Percentiles rank a stretch among this genome's conserved stretches.
These are phyloP conservation scores for Leptobrachium leishanense DNA, from an alignment of 2,113 vertebrate genomes.

Conservation along the genomic window DNA sequence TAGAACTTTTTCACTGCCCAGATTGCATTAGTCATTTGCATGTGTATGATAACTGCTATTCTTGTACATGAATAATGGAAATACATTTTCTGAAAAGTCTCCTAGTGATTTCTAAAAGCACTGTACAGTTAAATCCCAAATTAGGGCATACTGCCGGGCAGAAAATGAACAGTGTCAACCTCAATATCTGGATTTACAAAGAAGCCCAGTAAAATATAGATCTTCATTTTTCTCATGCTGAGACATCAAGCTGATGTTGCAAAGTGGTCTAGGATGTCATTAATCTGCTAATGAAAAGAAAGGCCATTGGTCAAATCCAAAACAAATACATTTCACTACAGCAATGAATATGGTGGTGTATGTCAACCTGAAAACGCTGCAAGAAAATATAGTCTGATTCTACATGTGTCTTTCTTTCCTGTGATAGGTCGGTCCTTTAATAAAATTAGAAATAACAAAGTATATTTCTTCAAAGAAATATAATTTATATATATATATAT, in stretches of 20 bases:
- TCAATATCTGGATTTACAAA: constrained; percentile 20
- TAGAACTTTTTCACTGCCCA: constrained; percentile 31
- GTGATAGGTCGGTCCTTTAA: too few species aligned
- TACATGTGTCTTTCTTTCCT: too few species aligned
- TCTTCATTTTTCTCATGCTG: constrained; percentile 21
- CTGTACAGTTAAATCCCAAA: constrained; percentile 24
- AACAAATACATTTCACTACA: not conserved
- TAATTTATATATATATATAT: too few species aligned
- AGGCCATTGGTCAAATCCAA: not conserved
- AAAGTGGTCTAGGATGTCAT: constrained; percentile 21
- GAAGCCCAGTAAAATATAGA: constrained; percentile 26
- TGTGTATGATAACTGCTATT: constrained; percentile 39
- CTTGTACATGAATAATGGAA: constrained; percentile 32
- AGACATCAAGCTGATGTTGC: constrained; percentile 25
- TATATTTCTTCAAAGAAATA: too few species aligned
- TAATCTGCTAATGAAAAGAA: constrained; percentile 36
- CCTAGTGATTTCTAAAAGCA: constrained; percentile 24
- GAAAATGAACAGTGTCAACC: constrained; percentile 29
- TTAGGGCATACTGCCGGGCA: constrained; percentile 15
- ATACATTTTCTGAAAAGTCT: constrained; percentile 34
- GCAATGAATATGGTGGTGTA: too few species aligned
- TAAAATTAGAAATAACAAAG: too few species aligned
- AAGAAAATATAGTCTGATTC: too few species aligned
- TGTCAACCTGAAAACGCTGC: too few species aligned
- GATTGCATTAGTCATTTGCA: constrained; percentile 34